Conservation (phyloP, 2,888 invertebrate genomes). For the Drosophila barbarae region DNA sequence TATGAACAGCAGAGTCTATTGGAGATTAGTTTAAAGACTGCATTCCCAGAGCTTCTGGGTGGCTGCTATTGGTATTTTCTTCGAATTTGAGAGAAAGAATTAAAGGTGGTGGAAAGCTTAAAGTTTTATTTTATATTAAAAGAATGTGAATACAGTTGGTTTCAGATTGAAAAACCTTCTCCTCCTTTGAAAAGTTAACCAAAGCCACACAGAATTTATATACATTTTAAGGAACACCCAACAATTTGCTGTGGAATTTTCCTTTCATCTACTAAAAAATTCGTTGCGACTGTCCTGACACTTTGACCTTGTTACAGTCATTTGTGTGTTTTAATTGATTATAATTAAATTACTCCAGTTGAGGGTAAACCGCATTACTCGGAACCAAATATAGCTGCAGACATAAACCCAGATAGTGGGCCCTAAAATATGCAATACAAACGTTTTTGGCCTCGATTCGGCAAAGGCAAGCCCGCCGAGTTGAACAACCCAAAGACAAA, state of each 20-base stretch:
- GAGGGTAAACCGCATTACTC: conserved; percentile 2
- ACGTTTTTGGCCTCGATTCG: conserved; percentile 59
- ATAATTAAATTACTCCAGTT: conserved; percentile 17
- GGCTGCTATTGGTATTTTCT: background rate
- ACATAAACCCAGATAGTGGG: conserved; percentile 30
- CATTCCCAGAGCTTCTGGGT: background rate
- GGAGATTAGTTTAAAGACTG: background rate
- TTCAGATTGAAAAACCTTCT: no score
- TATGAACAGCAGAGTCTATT: background rate
- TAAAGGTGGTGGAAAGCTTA: background rate
- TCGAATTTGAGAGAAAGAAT: background rate
- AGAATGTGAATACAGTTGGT: no score
- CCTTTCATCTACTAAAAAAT: background rate
- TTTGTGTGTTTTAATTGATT: conserved; percentile 18
- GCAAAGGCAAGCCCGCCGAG: conserved; percentile 23
- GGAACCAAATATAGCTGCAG: conserved; percentile 46
- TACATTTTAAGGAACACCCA: no score
- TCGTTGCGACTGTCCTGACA: conserved; percentile 16
- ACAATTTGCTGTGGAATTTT: background rate
- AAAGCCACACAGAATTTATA: no score
- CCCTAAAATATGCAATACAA: conserved; percentile 55
- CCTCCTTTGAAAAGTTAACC: no score
- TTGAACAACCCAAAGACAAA: conserved; percentile 58
- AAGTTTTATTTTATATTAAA: background rate
- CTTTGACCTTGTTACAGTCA: conserved; percentile 33